phyloP scores from a whole-genome alignment of 2,888 invertebrate species.

The Pseudanteris insignis region DNA sequence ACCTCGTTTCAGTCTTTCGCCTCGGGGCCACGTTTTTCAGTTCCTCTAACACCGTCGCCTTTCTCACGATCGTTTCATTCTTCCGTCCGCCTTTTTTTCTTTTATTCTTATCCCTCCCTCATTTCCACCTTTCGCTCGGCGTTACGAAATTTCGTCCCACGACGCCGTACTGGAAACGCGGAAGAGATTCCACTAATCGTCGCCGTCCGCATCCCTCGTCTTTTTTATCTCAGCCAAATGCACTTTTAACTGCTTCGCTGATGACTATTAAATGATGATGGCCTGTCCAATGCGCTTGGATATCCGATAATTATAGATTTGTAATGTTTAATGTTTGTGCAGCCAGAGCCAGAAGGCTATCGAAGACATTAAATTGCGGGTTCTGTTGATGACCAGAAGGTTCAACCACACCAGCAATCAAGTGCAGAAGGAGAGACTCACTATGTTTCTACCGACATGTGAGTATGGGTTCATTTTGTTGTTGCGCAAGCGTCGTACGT shows the following conservation, averaged over 20 bases:
- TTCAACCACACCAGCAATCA: conserved; percentile 58
- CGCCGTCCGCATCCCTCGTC: no score
- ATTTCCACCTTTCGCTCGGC: background rate
- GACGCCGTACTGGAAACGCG: conserved; percentile 27
- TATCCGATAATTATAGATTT: conserved; percentile 35
- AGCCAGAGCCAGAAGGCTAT: conserved; percentile 62
- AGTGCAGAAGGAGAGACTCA: conserved; percentile 62
- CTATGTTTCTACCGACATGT: conserved; percentile 67
- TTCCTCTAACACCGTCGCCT: conserved; percentile 11
- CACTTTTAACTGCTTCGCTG: conserved; percentile 30
- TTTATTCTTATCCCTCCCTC: background rate
- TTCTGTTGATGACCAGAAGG: conserved; percentile 60
- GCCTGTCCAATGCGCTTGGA: conserved; percentile 24
- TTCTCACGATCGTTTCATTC: conserved; percentile 10
- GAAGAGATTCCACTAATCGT: conserved; percentile 20
- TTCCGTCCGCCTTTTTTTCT: background rate
- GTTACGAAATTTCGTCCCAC: no score
- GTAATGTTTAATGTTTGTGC: conserved; percentile 44
- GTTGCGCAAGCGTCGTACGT: conserved; percentile 21
- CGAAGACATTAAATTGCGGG: conserved; percentile 60
- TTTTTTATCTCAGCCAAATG: no score
- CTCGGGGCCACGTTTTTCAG: conserved; percentile 35
- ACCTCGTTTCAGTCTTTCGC: conserved; percentile 39
- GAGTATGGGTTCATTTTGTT: conserved; percentile 51
- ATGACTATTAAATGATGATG: conserved; percentile 40